Conservation (phyloP, 2,113 vertebrate species). For the Amblyornis subalaris region DNA sequence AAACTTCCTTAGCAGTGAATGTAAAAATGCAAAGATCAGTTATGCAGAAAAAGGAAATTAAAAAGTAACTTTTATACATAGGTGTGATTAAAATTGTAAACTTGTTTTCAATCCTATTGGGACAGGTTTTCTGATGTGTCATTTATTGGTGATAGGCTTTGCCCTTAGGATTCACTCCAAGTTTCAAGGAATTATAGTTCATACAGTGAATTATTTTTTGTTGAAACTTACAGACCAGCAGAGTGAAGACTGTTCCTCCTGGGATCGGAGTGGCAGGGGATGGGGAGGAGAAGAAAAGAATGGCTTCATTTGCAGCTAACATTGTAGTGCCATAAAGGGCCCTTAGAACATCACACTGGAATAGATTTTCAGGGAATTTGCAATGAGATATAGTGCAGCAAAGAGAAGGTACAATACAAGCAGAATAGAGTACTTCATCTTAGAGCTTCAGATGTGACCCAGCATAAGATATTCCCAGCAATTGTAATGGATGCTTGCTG, state of each 20-base stretch:
- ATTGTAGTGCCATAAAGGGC: background rate
- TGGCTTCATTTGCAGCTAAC: background rate
- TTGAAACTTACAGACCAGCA: background rate
- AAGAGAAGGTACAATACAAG: background rate
- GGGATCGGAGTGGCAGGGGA: background rate
- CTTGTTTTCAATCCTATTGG: background rate
- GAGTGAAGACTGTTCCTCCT: background rate
- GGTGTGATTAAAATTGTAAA: constrained; percentile 27
- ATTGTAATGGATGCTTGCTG: background rate
- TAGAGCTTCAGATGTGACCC: background rate
- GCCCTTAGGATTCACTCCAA: background rate
- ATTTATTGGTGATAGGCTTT: background rate
- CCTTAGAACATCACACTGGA: background rate
- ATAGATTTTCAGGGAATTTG: constrained; percentile 5
- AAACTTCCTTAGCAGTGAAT: constrained; percentile 25
- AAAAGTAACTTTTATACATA: constrained; percentile 21
- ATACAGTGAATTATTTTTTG: background rate
- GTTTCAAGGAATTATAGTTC: background rate
- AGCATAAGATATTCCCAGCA: background rate
- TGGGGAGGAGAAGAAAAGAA: background rate
- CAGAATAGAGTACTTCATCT: background rate
- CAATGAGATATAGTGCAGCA: background rate
- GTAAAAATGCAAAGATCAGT: constrained; percentile 28
- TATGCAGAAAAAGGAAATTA: constrained; percentile 47
- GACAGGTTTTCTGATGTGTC: constrained; percentile 2